These are phyloP conservation scores for Dicyema japonicum DNA, from an alignment of 1,140 invertebrate genomes.

Conservation along the genomic window DNA sequence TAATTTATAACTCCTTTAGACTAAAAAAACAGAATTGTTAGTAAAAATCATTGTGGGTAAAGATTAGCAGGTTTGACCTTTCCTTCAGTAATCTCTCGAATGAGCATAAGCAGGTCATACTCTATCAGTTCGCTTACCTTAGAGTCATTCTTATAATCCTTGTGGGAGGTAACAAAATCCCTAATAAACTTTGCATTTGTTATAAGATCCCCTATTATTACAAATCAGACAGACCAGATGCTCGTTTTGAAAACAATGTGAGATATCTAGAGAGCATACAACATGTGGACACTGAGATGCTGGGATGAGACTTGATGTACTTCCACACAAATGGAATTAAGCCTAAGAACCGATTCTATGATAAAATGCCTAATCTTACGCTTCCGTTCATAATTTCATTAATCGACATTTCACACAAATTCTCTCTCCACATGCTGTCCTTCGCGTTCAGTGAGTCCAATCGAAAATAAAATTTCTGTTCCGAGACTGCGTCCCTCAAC, in stretches of 20 bases:
- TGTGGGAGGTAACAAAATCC: constrained; percentile 50
- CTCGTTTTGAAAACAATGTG: constrained; percentile 25
- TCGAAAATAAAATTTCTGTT: constrained; percentile 60
- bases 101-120: constrained; percentile 75
- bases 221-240: constrained; percentile 1
- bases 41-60: too few relatives aligned
- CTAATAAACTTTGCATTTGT: constrained; percentile 40
- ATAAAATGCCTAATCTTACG: too few relatives aligned
- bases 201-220: constrained; percentile 9
- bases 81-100: too few relatives aligned
- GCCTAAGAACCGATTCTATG: not conserved
- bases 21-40: too few relatives aligned
- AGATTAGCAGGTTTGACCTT: too few relatives aligned
- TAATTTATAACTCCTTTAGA: too few relatives aligned
- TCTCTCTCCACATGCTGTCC: constrained; percentile 5
- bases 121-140: constrained; percentile 51
- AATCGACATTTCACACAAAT: constrained; percentile 33
- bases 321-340: too few relatives aligned
- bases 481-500: constrained; percentile 43
- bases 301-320: too few relatives aligned
- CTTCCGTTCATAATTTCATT: constrained; percentile 92
- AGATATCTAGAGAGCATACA: too few relatives aligned
- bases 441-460: constrained; percentile 15
- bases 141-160: constrained; percentile 58
- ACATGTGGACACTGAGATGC: too few relatives aligned